A percentile compares a stretch with the other conserved stretches of the same genome.
phyloP scores from a whole-genome alignment of 2,888 invertebrate genomes.

The Caenorhabditis angaria region DNA sequence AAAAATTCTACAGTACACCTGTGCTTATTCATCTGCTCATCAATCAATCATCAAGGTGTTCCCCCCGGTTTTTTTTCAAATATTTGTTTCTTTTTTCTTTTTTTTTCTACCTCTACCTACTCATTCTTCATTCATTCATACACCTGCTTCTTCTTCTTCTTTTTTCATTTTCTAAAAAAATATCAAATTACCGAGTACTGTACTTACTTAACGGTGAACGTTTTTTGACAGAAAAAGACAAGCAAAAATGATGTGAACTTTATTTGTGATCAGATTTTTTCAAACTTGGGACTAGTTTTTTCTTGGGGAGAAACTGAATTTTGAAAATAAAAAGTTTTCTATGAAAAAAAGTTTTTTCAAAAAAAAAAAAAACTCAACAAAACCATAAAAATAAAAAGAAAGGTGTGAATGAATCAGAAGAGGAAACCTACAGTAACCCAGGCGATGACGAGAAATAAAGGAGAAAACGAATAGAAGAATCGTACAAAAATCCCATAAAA shows the following conservation, averaged over 20 bases:
- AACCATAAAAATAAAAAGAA: not conserved
- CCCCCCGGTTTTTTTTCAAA: not conserved
- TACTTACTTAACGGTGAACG: not conserved
- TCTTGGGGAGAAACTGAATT: too few species aligned
- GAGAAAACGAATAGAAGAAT: not conserved
- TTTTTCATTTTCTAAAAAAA: too few species aligned
- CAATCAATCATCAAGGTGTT: not conserved
- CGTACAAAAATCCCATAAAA: conserved; percentile 4
- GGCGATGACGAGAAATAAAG: too few species aligned
- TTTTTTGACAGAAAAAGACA: too few species aligned
- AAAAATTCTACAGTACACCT: too few species aligned
- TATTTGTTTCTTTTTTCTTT: not conserved
- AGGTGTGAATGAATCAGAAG: not conserved
- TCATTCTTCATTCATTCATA: conserved; percentile 1
- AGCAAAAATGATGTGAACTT: too few species aligned
- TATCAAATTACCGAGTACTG: not conserved
- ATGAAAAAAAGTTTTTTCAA: too few species aligned
- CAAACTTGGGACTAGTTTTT: too few species aligned
- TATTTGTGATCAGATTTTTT: too few species aligned
- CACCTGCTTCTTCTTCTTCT: not conserved
- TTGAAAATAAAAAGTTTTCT: too few species aligned
- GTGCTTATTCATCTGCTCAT: not conserved
- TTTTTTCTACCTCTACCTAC: not conserved
- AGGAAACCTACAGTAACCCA: not conserved
- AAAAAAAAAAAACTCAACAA: too few species aligned